Evolutionary conservation across 2,888 invertebrate genomes (phyloP), one percentile per base, ranked within the genome.

Genomic region (Automeris io): DNA sequence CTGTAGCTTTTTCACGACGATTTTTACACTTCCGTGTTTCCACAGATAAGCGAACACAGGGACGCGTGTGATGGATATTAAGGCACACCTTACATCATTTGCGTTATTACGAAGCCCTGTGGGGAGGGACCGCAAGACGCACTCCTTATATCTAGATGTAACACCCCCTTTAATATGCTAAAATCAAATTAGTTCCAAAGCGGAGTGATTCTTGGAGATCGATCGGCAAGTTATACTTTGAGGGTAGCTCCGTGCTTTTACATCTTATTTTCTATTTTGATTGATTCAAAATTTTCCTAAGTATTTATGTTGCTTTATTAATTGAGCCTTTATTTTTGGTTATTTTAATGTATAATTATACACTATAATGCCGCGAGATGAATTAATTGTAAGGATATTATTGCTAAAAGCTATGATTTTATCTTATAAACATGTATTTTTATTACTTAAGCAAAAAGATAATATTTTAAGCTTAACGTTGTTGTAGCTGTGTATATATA

Each of bases 81-180:
- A 79, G 74, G 82, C 86, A 75, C 86, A 85, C 86, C 86, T 85
- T 86, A 80, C 83, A 82, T 86, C 86, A 85, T 85, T 85, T 85
- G 76, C 79, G 81, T 85, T 86, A 85, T 86, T 85, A 85, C 77
- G 55, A 44, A 52, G 54, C 45, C 47, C 41, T 46, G 46, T 54
- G 62, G 65, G 60, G 65, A 55, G 71, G 72, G 67, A 57, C 54
- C 61, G 56, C 68, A 79, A 81, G 81, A 82, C 79, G 77, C 70
- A 69, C 72, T 77, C 73, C 85, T 83, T 79, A 78, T 74, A 79
- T 79, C 81, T 80, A 79, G 79, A 80, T 77, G 70, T 70, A 58
- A 65, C 70, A 61, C 70, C 75, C 74, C 76, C 79, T 77, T 81
- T 86, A 85, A 85, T 85, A 86, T 85, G 86, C 85, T 86, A 85